Conservation (phyloP, 2,797 vertebrate genomes). For the Callimico goeldii region DNA sequence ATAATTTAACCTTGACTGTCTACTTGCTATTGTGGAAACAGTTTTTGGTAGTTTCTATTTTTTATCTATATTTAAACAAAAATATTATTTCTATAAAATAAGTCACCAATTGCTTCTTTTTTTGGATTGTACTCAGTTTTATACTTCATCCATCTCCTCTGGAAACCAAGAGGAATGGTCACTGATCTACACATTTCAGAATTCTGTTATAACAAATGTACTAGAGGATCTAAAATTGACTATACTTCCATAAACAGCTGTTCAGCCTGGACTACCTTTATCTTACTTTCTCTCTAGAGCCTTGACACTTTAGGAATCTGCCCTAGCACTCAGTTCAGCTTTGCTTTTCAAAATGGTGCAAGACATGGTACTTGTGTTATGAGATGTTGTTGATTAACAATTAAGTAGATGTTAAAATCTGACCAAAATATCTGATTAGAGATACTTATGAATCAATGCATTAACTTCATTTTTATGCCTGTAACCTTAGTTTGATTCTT, state of each 20-base stretch:
- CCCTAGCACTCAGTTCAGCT: not conserved
- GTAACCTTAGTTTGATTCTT: not conserved
- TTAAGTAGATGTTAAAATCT: not conserved
- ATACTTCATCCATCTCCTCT: slow-evolving; percentile 20
- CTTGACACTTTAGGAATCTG: not conserved
- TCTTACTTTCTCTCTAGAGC: not conserved
- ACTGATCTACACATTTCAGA: slow-evolving; percentile 53
- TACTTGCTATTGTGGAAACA: slow-evolving; percentile 60
- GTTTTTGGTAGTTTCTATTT: slow-evolving; percentile 68
- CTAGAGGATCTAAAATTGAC: slow-evolving; percentile 45
- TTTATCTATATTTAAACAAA: slow-evolving; percentile 78
- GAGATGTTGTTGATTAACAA: not conserved
- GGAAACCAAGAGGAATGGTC: slow-evolving; percentile 41
- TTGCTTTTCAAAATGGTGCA: not conserved
- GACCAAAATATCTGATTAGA: not conserved
- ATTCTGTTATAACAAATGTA: not conserved
- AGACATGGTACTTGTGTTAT: not conserved
- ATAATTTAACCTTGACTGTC: slow-evolving; percentile 47
- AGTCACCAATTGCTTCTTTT: slow-evolving; percentile 55
- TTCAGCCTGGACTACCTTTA: not conserved
- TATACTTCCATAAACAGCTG: not conserved
- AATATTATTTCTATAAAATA: slow-evolving; percentile 69
- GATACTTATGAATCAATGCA: not conserved
- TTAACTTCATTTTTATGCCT: not conserved
- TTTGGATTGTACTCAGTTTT: not conserved